Evolutionary conservation across 2,888 invertebrate genomes (phyloP).

Genomic region (Calameuta idolon): DNA sequence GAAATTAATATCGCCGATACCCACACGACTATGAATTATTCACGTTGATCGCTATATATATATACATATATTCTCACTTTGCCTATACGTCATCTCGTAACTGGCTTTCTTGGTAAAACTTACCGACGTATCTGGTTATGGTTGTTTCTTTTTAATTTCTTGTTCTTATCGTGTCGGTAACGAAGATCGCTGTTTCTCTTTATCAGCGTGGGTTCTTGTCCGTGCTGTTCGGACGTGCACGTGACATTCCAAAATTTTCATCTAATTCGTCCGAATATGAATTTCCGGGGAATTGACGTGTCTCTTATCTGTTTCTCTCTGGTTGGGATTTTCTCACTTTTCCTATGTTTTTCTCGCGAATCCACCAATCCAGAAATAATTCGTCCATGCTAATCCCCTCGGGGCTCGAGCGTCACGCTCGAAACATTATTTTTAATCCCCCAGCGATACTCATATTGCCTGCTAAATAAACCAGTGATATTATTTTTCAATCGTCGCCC

Average conservation of each 20-base stretch:
- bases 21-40: background rate
- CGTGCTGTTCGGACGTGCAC: background rate
- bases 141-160: background rate
- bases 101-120: background rate
- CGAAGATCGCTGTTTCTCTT: background rate
- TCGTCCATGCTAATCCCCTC: conserved; percentile 48
- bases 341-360: background rate
- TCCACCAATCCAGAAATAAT: background rate
- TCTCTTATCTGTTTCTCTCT: background rate
- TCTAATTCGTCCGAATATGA: background rate
- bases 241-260: background rate
- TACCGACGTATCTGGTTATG: too few relatives aligned
- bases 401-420: conserved; percentile 59
- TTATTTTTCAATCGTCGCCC: conserved; percentile 63
- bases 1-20: conserved; percentile 49
- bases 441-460: conserved; percentile 41
- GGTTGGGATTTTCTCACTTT: background rate
- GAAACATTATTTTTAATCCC: conserved; percentile 65
- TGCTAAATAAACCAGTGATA: conserved; percentile 63
- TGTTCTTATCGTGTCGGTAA: background rate
- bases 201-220: background rate
- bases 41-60: background rate
- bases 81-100: background rate
- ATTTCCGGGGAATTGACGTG: background rate
- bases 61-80: background rate